Evolutionary conservation across 2,797 vertebrate genomes (phyloP).

Genomic region (Brotula barbata): DNA sequence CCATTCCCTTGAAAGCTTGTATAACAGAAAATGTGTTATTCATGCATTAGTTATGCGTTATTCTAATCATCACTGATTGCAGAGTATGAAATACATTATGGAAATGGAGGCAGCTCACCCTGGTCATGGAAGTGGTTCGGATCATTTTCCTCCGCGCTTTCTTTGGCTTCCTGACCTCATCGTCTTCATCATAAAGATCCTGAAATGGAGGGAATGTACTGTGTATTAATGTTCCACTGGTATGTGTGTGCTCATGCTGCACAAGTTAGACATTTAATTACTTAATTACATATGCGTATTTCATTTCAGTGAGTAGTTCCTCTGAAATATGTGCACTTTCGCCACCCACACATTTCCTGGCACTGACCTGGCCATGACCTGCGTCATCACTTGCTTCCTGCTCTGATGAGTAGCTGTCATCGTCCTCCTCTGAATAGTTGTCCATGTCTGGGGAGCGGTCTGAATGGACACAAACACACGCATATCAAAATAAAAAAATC

Average conservation of each 20-base stretch:
- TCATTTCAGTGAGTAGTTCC: neutral
- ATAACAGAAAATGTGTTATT: conserved; percentile 46
- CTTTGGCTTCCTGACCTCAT: conserved; percentile 85
- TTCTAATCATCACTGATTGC: conserved; percentile 61
- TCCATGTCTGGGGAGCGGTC: conserved; percentile 84
- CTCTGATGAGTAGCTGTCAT: conserved; percentile 84
- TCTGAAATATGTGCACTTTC: neutral
- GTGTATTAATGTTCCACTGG: neutral
- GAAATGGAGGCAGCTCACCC: conserved; percentile 65
- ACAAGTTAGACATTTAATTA: neutral
- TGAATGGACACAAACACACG: conserved; percentile 45
- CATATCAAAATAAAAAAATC: conserved; percentile 21
- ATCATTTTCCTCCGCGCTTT: conserved; percentile 85
- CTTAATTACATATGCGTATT: neutral
- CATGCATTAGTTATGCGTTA: conserved; percentile 36
- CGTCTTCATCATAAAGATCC: conserved; percentile 87
- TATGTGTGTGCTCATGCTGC: neutral
- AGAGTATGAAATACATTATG: conserved; percentile 33
- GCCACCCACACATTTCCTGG: conserved; percentile 7
- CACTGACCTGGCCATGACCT: conserved; percentile 76
- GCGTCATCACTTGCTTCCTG: conserved; percentile 84
- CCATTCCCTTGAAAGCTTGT: conserved; percentile 62
- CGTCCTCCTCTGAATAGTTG: conserved; percentile 85
- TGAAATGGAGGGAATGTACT: conserved; percentile 41
- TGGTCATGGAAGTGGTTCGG: conserved; percentile 84